Base-by-base conservation (phyloP, 2,888 invertebrate genomes). In the Chrysomela aeneicollis region DNA sequence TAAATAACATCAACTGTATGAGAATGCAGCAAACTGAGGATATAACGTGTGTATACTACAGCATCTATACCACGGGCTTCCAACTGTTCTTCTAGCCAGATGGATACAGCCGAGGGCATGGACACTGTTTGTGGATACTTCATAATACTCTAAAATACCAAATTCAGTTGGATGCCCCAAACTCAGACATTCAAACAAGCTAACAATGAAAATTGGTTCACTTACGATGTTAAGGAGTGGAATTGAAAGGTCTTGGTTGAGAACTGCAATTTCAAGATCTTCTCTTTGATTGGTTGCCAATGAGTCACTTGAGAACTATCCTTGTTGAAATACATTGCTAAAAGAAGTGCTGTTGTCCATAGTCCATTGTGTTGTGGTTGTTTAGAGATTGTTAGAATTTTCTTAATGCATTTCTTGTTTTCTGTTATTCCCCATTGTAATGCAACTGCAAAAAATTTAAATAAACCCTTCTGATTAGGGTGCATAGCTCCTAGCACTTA, bases 51-150 rank as follows among this genome's bases (percentile, higher is more conserved):
- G 83, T 90, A 89, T 72, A 87, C 86, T 68, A 87, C 85, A 72
- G 89, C 88, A 84, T 92, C 91, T 78, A 92, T 89, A 78, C 91
- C 91, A 81, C 90, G 87, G 78, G 88, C 87, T 84, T 91, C 90
- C 84, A 92, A 84, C 84, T 90, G 89, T 82, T 88, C 87, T 81
- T 90, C 89, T 78, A 92, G 87, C 91, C 91, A 92, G 85, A 88
- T 87, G 82, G 89, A 89, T 81, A 91, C 87, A 83, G 88, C 88
- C 82, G 86, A 85, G 80, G 87, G 87, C 84, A 87, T 86, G 77
- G 86, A 85, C 81, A 86, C 85, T 81, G 85, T 81, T 83, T 86
- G 86, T 77, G 86, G 86, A 84, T 87, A 87, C 86, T 87, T 87
- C 87, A 87, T 87, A 81, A 81, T 84, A 82, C 77, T 74, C 80